Evolutionary conservation across 1,140 invertebrate species (phyloP), one percentile per base, ranked within the genome.

Genomic region (Formica exsecta): DNA sequence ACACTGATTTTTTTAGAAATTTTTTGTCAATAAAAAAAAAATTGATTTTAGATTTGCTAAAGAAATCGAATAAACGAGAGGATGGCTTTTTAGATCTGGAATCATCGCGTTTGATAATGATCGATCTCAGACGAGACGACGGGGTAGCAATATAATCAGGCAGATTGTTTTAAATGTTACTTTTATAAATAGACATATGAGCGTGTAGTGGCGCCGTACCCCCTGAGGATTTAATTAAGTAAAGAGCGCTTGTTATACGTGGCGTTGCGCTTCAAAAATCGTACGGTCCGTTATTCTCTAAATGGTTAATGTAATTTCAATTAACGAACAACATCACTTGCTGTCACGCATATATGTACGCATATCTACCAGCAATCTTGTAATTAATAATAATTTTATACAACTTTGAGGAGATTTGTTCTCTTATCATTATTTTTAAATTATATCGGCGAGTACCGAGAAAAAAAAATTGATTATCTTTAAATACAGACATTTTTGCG

Each of bases 221-320:
- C 25, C 22, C 29, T 11, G 25, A 29, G 38, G 68, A 54, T 85
- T 80, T 85, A 85, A 77, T 85, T 85, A 85, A 85, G 73, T 13
- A 64, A 65, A 85, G 36, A 85, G 81, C 71, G 36, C 9, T 65
- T 59, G 32, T 84, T 77, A 65, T 64, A 36, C 19, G 22, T 13
- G 36, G 9, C 13, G 19, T 19, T 25, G 4, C 22, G 7, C 16
- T 77, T 65, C n/a, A 65, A 77, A 85, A 77, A 85, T 85, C 19
- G n/a, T 64, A 64, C 44, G 2, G 25, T 16, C 5, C 32, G 8
- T 36, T 77, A 65, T 41, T 65, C 44, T 77, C 62, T 16, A 38
- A 61, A 57, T 64, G 44, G 22, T 76, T 62, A 66, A 77, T 77
- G 41, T 41, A 65, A 65, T 85, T 77, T 64, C 32, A 65, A 84